Percentiles rank a stretch among this genome's conserved stretches.
phyloP scores from a whole-genome alignment of 1,140 invertebrate genomes.

The Caerostris darwini region DNA sequence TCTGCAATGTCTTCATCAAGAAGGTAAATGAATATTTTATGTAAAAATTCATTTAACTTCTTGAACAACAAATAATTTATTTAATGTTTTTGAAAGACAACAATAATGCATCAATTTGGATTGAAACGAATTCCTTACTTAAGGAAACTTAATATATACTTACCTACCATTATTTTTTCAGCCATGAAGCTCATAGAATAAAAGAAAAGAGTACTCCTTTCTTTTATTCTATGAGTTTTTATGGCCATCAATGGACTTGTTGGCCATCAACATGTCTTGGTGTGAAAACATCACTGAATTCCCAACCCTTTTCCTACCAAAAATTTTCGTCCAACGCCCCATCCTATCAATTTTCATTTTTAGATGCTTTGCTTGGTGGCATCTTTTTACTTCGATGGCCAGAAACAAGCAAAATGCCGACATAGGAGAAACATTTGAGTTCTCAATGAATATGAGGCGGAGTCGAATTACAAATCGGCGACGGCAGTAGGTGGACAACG shows the following conservation, averaged over 20 bases:
- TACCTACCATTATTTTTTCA: too few species aligned
- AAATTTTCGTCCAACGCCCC: conserved; percentile 1
- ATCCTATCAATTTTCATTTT: background rate
- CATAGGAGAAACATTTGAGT: conserved; percentile 12
- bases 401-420: conserved; percentile 25
- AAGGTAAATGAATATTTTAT: too few species aligned
- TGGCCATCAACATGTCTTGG: background rate
- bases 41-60: too few species aligned
- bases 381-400: background rate
- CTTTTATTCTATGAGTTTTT: background rate
- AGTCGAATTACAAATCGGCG: conserved; percentile 62
- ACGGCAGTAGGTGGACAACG: conserved; percentile 71
- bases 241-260: background rate
- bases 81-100: too few species aligned
- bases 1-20: too few species aligned
- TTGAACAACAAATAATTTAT: too few species aligned
- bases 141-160: too few species aligned
- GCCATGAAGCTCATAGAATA: background rate
- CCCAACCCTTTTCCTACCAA: background rate
- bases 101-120: too few species aligned
- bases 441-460: conserved; percentile 63
- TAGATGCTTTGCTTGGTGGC: conserved; percentile 35
- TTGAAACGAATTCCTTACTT: too few species aligned
- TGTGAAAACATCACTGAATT: background rate
- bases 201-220: background rate